These are phyloP conservation scores for Conistra vaccinii DNA, from an alignment of 2,888 invertebrate genomes.

Conservation along the genomic window DNA sequence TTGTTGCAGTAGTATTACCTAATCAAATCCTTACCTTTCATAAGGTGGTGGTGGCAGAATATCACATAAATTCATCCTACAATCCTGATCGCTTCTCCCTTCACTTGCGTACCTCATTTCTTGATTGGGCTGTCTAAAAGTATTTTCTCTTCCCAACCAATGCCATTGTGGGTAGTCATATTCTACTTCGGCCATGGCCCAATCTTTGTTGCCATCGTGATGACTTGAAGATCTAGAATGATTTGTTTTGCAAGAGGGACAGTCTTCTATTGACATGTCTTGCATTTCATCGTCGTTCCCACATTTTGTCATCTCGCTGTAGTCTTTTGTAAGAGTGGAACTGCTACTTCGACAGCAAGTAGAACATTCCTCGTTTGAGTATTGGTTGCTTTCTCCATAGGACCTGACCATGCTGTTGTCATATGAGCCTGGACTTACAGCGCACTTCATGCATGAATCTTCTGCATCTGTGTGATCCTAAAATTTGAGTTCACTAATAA, in stretches of 20 bases:
- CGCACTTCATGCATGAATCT: constrained; percentile 90
- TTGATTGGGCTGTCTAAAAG: constrained; percentile 83
- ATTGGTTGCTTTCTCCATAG: constrained; percentile 86
- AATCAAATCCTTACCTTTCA: constrained; percentile 79
- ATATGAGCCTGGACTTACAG: constrained; percentile 90
- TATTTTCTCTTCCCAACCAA: constrained; percentile 87
- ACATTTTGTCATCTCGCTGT: constrained; percentile 89
- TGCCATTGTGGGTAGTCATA: constrained; percentile 90
- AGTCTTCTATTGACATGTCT: constrained; percentile 87
- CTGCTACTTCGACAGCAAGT: constrained; percentile 88
- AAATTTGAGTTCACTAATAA: constrained; percentile 63
- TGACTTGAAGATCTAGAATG: constrained; percentile 87
- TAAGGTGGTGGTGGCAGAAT: constrained; percentile 87
- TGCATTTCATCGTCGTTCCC: constrained; percentile 86
- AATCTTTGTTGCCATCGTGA: constrained; percentile 85
- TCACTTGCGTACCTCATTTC: constrained; percentile 81
- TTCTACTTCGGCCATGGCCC: constrained; percentile 87
- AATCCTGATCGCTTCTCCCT: constrained; percentile 83
- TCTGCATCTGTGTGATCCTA: constrained; percentile 89
- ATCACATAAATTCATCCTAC: constrained; percentile 88
- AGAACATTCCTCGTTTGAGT: constrained; percentile 88
- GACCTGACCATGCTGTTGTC: constrained; percentile 89
- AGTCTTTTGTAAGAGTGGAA: constrained; percentile 87
- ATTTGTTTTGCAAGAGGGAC: constrained; percentile 87
- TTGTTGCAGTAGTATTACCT: not conserved